Evolutionary conservation across 2,797 vertebrate species (phyloP).

Genomic region (Zalophus californianus): DNA sequence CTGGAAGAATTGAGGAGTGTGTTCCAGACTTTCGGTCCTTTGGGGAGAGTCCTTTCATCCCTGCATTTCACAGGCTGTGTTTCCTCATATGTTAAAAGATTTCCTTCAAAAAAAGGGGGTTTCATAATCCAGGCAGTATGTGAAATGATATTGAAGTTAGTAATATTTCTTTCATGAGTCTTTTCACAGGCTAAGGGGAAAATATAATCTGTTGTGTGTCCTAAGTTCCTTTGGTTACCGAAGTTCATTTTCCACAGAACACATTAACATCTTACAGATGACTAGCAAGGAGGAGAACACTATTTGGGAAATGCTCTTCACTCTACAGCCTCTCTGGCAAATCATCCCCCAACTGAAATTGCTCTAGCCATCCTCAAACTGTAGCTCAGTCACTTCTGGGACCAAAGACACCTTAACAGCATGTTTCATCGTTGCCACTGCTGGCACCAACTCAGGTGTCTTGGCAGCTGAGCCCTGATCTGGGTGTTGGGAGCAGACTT

Average conservation of each 20-base stretch:
- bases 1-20: not conserved
- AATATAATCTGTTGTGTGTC: not conserved
- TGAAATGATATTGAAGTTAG: not conserved
- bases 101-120: constrained; percentile 5
- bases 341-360: not conserved
- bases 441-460: not conserved
- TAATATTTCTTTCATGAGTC: not conserved
- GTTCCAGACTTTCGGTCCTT: not conserved
- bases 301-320: not conserved
- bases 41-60: not conserved
- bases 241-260: not conserved
- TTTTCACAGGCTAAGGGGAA: not conserved
- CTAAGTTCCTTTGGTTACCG: not conserved
- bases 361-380: not conserved
- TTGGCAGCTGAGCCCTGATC: not conserved
- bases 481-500: not conserved
- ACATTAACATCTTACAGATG: not conserved
- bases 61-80: not conserved
- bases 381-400: not conserved
- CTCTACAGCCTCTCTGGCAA: not conserved
- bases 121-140: not conserved
- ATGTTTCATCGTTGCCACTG: not conserved
- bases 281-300: not conserved
- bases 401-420: not conserved
- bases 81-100: not conserved